Percentiles rank a stretch among this genome's conserved stretches.
Conservation (phyloP, 2,797 vertebrate genomes). For the Anguilla obscura region DNA sequence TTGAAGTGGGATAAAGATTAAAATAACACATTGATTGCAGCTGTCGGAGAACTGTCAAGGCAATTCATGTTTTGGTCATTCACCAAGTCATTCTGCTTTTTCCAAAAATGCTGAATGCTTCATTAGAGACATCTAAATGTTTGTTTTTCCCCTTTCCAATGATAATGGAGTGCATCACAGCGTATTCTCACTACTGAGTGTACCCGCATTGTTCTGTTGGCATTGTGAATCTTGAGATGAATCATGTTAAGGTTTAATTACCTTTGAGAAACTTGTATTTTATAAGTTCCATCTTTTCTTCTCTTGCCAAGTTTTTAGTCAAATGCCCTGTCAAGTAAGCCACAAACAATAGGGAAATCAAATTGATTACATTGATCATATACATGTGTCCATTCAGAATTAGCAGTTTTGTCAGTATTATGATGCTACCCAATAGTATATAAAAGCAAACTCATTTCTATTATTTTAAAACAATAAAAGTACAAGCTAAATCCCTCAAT, state of each 20-base stretch:
- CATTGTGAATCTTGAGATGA: not conserved
- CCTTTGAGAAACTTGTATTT: not conserved
- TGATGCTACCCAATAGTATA: not conserved
- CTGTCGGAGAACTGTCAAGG: conserved; percentile 30
- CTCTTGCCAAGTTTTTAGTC: not conserved
- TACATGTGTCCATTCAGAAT: not conserved
- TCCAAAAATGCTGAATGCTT: not conserved
- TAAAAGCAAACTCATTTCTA: not conserved
- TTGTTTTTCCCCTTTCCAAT: conserved; percentile 28
- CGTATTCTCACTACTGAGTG: not conserved
- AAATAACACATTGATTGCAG: conserved; percentile 27
- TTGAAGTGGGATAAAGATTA: conserved; percentile 30
- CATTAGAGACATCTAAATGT: conserved; percentile 26
- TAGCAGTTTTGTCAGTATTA: not conserved
- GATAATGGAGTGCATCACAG: conserved; percentile 26
- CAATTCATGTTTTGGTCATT: conserved; percentile 38
- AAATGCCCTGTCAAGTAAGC: not conserved
- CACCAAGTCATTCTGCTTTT: not conserved
- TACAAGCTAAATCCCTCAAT: not conserved
- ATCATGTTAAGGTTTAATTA: not conserved
- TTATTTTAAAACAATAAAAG: not conserved
- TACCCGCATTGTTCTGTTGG: not conserved
- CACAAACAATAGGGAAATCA: not conserved
- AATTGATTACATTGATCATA: not conserved
- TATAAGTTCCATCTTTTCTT: not conserved